Evolutionary conservation across 2,113 vertebrate species (phyloP), one percentile per base, ranked within the genome.

Genomic region (Egretta garzetta): DNA sequence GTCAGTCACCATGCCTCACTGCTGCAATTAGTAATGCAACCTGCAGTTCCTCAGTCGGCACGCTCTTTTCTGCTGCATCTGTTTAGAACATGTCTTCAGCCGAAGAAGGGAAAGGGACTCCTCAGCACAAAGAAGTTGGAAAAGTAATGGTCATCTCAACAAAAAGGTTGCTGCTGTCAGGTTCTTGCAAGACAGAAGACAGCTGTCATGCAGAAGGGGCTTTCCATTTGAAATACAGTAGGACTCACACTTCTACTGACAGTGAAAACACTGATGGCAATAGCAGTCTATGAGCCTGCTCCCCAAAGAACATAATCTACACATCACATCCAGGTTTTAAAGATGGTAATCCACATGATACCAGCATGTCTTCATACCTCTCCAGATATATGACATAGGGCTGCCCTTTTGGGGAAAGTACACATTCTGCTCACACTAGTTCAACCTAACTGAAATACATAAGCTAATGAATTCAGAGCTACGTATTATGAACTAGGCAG

Each of bases 361-460:
- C 27, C 16, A 64, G 3, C 22, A 43, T 24, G 43, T 20, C 35
- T 82, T 50, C 58, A 39, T 39, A 53, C 23, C 35, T 47, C 18
- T 35, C 56, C 43, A 81, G 16, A 73, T 17, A 33, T 1, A 23
- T 5, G n/a, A 35, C 67, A 43, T 2, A 84, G 41, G 30, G 26
- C 47, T 28, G 19, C 14, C 2, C 20, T 73, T 4, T 55, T 16
- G 12, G 8, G 37, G 17, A 26, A 77, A 22, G 10, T 20, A 14
- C 0, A 1, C 5, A 9, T 80, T 63, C 37, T 55, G 8, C 21
- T 55, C 18, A 11, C 6, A 3, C 7, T 45, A 10, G 19, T 55
- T 20, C 22, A 59, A 18, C 21, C 35, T 16, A 10, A 64, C 2
- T 76, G 41, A 43, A 14, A 43, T 15, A 43, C 41, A 43, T 43